Conservation (phyloP, 2,113 vertebrate species). For the Zosterops lateralis region DNA sequence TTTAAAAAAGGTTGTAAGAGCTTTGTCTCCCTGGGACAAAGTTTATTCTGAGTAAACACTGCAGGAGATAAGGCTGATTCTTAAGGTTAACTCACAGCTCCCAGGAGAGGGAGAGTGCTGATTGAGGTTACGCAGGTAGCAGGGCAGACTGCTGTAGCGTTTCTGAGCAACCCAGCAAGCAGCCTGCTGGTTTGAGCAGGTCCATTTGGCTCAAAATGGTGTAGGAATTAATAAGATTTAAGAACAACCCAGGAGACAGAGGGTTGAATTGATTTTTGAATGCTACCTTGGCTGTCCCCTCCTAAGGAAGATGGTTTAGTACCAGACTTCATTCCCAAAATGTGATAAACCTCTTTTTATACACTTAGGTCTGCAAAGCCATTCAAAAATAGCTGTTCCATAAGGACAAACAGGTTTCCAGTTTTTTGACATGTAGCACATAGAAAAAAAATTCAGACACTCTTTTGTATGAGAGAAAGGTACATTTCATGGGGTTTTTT, state of each 20-base stretch:
- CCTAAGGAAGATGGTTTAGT: neutral
- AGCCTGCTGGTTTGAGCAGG: neutral
- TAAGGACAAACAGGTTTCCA: neutral
- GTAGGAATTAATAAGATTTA: neutral
- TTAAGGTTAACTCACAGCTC: neutral
- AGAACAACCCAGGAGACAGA: neutral
- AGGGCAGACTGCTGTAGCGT: neutral
- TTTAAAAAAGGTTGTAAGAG: neutral
- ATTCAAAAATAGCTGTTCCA: neutral
- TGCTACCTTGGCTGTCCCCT: neutral
- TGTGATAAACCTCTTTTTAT: neutral
- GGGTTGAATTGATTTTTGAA: neutral
- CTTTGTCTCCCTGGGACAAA: neutral
- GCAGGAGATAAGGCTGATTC: neutral
- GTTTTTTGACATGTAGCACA: neutral
- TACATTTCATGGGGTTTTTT: accelerated
- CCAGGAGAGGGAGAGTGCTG: neutral
- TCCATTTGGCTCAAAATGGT: neutral
- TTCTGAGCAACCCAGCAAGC: neutral
- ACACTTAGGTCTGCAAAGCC: neutral
- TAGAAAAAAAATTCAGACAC: neutral
- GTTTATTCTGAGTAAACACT: neutral
- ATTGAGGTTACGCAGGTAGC: neutral
- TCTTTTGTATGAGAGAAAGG: neutral
- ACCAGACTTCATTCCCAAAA: neutral